A percentile compares a stretch with the other conserved stretches of the same genome.
These are phyloP conservation scores for Mythimna pallens DNA, from an alignment of 2,888 invertebrate species.

Conservation along the genomic window DNA sequence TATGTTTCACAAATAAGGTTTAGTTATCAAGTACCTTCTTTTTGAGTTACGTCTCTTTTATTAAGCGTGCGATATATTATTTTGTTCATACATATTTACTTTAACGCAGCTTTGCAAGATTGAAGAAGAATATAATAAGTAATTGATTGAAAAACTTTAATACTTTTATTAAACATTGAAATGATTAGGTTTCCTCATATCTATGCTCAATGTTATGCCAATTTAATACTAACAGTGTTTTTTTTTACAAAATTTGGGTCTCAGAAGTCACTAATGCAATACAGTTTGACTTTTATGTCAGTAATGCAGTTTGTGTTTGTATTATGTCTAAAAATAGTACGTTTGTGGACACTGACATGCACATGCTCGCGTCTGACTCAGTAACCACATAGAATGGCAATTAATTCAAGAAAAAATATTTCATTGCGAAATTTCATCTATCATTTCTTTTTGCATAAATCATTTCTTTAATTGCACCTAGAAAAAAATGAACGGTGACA, in stretches of 20 bases:
- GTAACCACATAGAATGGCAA: neutral
- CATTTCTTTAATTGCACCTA: neutral
- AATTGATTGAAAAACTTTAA: neutral
- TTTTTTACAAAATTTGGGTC: neutral
- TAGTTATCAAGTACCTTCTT: too few species aligned
- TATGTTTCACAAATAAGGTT: too few species aligned
- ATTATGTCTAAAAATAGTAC: neutral
- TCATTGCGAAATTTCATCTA: too few species aligned
- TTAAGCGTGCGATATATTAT: neutral
- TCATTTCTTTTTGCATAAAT: neutral
- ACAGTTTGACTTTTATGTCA: neutral
- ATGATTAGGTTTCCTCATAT: neutral
- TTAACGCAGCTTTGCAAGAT: constrained; percentile 31
- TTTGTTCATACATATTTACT: constrained; percentile 47
- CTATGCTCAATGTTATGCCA: constrained; percentile 5
- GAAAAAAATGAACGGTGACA: neutral
- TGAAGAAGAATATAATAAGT: neutral
- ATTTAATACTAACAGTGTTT: neutral
- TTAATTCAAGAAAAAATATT: neutral
- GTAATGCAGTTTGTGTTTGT: too few species aligned
- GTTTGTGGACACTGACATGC: neutral
- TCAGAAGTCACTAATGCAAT: constrained; percentile 9
- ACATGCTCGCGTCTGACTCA: neutral
- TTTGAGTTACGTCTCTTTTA: too few species aligned
- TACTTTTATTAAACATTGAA: constrained; percentile 2